Evolutionary conservation across 2,888 invertebrate species (phyloP).

Genomic region (Eulithis testata): DNA sequence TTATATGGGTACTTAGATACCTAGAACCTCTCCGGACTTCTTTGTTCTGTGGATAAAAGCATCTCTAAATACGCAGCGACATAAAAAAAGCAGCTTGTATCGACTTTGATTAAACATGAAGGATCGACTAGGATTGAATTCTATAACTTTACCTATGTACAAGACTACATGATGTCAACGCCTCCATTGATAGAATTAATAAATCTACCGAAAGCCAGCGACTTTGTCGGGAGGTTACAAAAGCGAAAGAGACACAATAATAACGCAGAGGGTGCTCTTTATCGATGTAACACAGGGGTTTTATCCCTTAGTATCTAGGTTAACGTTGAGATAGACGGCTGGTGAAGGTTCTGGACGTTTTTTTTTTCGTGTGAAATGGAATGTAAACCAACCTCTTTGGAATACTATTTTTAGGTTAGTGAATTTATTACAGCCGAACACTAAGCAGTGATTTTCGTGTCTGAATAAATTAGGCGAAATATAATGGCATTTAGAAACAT

Average conservation of each 20-base stretch:
- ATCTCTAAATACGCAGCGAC: no score
- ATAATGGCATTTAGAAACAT: background rate
- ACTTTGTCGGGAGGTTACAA: conserved; percentile 34
- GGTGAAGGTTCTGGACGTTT: background rate
- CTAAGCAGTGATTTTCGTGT: conserved; percentile 8
- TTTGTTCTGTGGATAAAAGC: no score
- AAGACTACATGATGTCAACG: background rate
- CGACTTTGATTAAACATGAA: no score
- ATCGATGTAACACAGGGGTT: conserved; percentile 32
- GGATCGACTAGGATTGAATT: no score
- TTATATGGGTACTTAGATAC: no score
- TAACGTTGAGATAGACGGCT: conserved; percentile 13
- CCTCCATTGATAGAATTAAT: conserved; percentile 25
- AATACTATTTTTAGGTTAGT: conserved; percentile 11
- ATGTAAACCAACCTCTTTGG: conserved; percentile 4
- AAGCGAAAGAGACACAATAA: conserved; percentile 31
- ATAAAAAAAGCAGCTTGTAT: no score
- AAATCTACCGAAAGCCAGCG: conserved; percentile 21
- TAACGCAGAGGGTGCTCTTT: conserved; percentile 33
- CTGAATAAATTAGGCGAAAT: background rate
- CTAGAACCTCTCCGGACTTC: no score
- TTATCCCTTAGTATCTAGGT: conserved; percentile 29
- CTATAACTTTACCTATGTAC: no score
- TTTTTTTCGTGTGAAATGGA: conserved; percentile 3
- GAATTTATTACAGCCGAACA: conserved; percentile 2